These are phyloP conservation scores for Apis dorsata DNA, from an alignment of 1,140 invertebrate species.

Conservation along the genomic window DNA sequence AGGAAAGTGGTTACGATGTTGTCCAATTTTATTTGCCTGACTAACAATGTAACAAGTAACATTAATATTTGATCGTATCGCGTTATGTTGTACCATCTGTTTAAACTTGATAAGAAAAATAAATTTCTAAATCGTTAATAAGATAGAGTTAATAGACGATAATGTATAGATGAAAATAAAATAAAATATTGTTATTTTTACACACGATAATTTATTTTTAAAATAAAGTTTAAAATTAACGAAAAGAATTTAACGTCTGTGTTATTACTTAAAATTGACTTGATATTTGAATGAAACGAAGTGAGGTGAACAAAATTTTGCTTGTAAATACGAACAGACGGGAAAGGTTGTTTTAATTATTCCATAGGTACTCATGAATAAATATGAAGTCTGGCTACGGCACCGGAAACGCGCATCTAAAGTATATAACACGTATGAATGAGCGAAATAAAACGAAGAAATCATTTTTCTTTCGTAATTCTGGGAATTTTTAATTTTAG, in stretches of 20 bases:
- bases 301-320: not conserved
- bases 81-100: not conserved
- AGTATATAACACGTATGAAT: not conserved
- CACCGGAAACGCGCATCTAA: constrained; percentile 33
- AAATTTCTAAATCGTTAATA: not conserved
- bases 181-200: too few relatives aligned
- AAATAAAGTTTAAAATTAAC: not conserved
- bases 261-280: constrained; percentile 56
- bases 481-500: not conserved
- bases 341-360: constrained; percentile 57
- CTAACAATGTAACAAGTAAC: not conserved
- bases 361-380: constrained; percentile 53
- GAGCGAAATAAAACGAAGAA: constrained; percentile 21
- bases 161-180: too few relatives aligned
- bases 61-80: not conserved
- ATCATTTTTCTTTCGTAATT: constrained; percentile 3
- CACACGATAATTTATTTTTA: too few relatives aligned
- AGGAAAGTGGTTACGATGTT: too few relatives aligned
- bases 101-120: not conserved
- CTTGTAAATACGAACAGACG: constrained; percentile 29
- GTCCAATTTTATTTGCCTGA: not conserved
- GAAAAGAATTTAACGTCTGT: not conserved
- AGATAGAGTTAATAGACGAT: too few relatives aligned
- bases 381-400: constrained; percentile 45
- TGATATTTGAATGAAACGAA: constrained; percentile 12